These are phyloP conservation scores for Ornithoptera alexandrae DNA, from an alignment of 2,888 invertebrate species.

Conservation along the genomic window DNA sequence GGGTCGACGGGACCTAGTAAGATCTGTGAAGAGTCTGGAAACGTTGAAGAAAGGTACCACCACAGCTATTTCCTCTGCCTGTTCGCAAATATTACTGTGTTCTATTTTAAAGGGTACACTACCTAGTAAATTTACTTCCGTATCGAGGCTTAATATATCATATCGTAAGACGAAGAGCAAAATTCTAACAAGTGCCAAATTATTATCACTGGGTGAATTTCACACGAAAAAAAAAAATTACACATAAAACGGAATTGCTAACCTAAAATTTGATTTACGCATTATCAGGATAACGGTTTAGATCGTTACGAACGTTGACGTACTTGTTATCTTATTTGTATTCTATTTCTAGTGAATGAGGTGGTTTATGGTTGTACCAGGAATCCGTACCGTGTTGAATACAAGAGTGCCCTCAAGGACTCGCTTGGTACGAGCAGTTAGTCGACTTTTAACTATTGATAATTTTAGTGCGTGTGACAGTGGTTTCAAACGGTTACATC, in stretches of 20 bases:
- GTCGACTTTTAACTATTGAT: conserved; percentile 13
- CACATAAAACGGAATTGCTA: conserved; percentile 31
- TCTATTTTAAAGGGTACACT: no score
- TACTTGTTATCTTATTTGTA: conserved; percentile 48
- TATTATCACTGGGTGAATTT: no score
- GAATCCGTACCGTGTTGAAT: conserved; percentile 40
- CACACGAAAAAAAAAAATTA: no score
- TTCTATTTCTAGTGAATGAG: conserved; percentile 49
- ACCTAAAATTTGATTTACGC: conserved; percentile 36
- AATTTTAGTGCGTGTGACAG: conserved; percentile 20
- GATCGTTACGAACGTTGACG: conserved; percentile 44
- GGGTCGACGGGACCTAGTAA: no score
- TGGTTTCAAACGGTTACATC: background rate
- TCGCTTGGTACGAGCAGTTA: conserved; percentile 27
- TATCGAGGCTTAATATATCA: no score
- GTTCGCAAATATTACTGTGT: no score
- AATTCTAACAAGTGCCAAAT: no score
- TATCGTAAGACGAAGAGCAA: no score
- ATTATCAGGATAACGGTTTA: conserved; percentile 51
- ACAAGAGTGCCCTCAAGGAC: conserved; percentile 32
- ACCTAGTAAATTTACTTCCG: no score
- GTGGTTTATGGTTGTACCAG: conserved; percentile 45
- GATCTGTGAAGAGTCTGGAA: no score
- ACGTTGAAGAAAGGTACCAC: no score
- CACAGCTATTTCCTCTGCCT: no score